Evolutionary conservation across 2,113 vertebrate species (phyloP), one percentile per base, ranked within the genome.

Genomic region (Vulpes ferrilata): DNA sequence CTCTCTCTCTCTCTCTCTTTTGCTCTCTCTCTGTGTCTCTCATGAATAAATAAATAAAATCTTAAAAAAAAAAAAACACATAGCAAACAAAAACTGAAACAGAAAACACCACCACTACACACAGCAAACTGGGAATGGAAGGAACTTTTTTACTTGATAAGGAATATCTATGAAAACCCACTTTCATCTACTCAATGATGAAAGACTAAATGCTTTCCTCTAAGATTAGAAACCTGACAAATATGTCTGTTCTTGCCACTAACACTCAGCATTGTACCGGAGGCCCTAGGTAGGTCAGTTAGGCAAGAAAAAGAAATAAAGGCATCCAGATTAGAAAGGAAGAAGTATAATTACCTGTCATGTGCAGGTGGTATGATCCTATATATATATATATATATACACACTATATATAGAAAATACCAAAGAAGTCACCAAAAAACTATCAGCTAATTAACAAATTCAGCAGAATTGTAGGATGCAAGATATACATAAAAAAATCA

Each of bases 231-330:
- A 87, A 60, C 25, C 84, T 32, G 43, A 51, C 27, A 43, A 62
- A 20, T 55, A 93, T 62, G 55, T 80, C 51, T 4, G 2, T 16
- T 85, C n/a, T 85, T 96, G 30, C 43, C 53, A 55, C 38, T 62
- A 9, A 27, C 38, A n/a, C 17, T 90, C 51, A 81, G 3, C 59
- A 48, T 83, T 83, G 12, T 93, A 43, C 19, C 78, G 15, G 69
- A 51, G 62, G 27, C 69, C 78, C 81, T 90, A 80, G 30, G 62
- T 11, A 71, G 67, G 53, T 55, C 15, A 88, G 11, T 64, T 83
- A 62, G 25, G 51, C 13, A 90, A 79, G 96, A 78, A 83, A 69
- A 90, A 83, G 55, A 92, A 60, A 48, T 87, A 81, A 76, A 79
- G 30, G 43, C 57, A 59, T 86, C 20, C 16, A 57, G 43, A 67